A percentile compares a stretch with the other conserved stretches of the same genome.
Evolutionary conservation across 1,140 invertebrate genomes (phyloP).

Genomic region (Penaeus japonicus): DNA sequence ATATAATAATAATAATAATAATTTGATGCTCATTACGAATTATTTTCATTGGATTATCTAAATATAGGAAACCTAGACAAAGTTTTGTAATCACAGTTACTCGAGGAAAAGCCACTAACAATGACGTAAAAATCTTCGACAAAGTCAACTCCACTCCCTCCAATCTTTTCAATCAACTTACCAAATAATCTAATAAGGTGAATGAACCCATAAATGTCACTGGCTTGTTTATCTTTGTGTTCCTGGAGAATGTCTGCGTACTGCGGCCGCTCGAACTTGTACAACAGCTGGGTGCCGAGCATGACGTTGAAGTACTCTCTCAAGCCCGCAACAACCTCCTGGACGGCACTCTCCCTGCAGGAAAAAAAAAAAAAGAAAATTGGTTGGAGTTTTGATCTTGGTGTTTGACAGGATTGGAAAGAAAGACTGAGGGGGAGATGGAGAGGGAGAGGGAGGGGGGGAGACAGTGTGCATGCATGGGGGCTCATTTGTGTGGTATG

Average conservation of each 20-base stretch:
- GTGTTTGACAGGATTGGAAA: neutral
- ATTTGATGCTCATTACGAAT: too few species aligned
- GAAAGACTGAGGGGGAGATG: neutral
- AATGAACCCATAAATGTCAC: slow-evolving; percentile 88
- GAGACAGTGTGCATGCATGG: too few species aligned
- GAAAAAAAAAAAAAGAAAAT: slow-evolving; percentile 26
- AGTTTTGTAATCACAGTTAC: too few species aligned
- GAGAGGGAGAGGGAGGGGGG: too few species aligned
- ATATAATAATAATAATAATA: too few species aligned
- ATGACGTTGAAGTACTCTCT: slow-evolving; percentile 96
- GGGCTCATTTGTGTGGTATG: too few species aligned
- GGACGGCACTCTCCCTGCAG: slow-evolving; percentile 76
- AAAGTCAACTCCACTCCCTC: slow-evolving; percentile 24
- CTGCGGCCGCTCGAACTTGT: slow-evolving; percentile 94
- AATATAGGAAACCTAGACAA: too few species aligned
- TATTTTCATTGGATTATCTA: too few species aligned
- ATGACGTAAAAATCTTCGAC: too few species aligned
- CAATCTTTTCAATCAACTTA: slow-evolving; percentile 60
- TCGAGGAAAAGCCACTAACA: too few species aligned
- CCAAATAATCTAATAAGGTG: slow-evolving; percentile 88
- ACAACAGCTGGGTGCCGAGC: slow-evolving; percentile 89
- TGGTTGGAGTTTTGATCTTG: neutral
- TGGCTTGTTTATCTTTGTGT: slow-evolving; percentile 79
- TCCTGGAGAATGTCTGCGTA: slow-evolving; percentile 86
- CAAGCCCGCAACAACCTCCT: slow-evolving; percentile 86